These are phyloP conservation scores for Arvicola amphibius DNA, from an alignment of 2,797 vertebrate species.

Conservation along the genomic window DNA sequence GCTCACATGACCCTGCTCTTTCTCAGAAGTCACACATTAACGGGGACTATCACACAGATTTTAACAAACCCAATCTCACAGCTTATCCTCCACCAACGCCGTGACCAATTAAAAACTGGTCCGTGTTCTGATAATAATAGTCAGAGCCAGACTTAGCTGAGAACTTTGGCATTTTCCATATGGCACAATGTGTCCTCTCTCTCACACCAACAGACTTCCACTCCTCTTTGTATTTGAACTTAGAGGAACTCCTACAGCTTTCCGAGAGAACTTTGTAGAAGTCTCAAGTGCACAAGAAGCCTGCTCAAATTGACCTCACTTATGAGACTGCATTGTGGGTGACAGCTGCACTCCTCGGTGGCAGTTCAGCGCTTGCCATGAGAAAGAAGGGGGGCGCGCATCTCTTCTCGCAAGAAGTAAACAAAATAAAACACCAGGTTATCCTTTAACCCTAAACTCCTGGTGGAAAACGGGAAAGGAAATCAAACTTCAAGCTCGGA, in stretches of 20 bases:
- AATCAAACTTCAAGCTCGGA: constrained; percentile 35
- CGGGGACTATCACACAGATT: constrained; percentile 37
- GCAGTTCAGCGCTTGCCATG: neutral
- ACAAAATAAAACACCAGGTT: constrained; percentile 35
- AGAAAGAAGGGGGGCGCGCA: neutral
- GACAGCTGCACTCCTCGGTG: neutral
- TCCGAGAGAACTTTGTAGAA: constrained; percentile 1
- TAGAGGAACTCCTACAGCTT: neutral
- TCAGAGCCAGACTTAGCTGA: neutral
- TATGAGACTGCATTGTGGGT: neutral
- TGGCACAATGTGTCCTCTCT: neutral
- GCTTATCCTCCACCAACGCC: constrained; percentile 42
- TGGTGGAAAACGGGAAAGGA: neutral
- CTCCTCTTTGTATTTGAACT: neutral
- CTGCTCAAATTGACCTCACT: constrained; percentile 38
- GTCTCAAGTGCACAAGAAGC: neutral
- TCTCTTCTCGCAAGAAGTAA: constrained; percentile 49
- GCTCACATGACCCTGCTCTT: constrained; percentile 57
- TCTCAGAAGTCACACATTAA: constrained; percentile 27
- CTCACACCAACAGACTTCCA: neutral
- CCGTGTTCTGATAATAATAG: neutral
- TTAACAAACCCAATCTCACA: constrained; percentile 49
- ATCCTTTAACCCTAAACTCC: neutral
- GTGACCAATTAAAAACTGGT: constrained; percentile 61
- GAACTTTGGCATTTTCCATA: neutral